Conservation (phyloP, 2,797 vertebrate genomes). For the Oryzias sinensis region DNA sequence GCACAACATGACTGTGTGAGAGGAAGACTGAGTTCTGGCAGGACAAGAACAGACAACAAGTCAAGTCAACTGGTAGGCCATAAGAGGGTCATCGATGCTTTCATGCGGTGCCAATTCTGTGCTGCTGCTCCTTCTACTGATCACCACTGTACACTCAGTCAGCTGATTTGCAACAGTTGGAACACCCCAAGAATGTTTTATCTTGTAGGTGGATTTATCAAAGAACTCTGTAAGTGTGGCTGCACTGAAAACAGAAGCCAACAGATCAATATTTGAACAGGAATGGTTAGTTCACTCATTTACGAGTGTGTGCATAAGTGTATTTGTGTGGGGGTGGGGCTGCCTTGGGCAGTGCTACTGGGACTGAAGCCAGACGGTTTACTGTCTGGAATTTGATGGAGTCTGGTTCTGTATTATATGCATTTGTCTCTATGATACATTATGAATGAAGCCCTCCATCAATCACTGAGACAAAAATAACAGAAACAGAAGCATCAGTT, state of each 20-base stretch:
- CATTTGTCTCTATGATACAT: slow-evolving; percentile 47
- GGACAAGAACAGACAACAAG: no score
- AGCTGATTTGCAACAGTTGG: no score
- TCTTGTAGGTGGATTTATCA: slow-evolving; percentile 39
- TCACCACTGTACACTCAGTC: background rate
- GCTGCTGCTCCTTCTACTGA: no score
- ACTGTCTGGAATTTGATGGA: slow-evolving; percentile 60
- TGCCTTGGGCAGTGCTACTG: slow-evolving; percentile 45
- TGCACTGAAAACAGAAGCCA: slow-evolving; percentile 53
- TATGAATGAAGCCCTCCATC: slow-evolving; percentile 62
- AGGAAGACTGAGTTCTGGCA: no score
- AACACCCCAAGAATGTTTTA: background rate
- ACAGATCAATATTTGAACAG: slow-evolving; percentile 64
- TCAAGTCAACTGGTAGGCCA: no score
- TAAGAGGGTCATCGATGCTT: no score
- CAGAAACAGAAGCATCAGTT: slow-evolving; percentile 8
- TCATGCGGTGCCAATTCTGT: no score
- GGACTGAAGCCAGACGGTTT: slow-evolving; percentile 56
- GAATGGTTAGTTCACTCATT: slow-evolving; percentile 47
- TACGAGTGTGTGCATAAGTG: slow-evolving; percentile 5
- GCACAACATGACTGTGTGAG: no score
- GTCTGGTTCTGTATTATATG: slow-evolving; percentile 59
- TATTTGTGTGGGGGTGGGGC: slow-evolving; percentile 13
- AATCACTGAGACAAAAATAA: slow-evolving; percentile 40
- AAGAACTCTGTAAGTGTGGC: slow-evolving; percentile 49